Base-by-base conservation (phyloP, 1,140 invertebrate species). In the Colletes latitarsis region DNA sequence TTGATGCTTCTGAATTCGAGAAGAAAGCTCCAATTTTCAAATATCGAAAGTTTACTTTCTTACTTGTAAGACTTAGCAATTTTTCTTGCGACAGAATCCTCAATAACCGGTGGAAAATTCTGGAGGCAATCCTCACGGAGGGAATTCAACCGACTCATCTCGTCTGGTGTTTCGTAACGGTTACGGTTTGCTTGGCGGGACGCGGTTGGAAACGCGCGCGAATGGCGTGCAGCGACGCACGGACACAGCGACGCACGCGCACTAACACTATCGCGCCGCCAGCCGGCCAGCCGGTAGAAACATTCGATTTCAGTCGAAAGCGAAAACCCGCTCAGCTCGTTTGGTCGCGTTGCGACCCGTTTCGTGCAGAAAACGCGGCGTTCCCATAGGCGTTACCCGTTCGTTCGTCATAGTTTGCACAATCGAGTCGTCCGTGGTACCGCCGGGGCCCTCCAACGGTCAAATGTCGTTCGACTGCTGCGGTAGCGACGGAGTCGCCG, bases 391-490 rank as follows among this genome's bases (percentile, higher is more conserved):
- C 49, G 49, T 1, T 63, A 0, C 17, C 4, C 8, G n/a, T n/a
- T n/a, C 8, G 14, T 66, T 58, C 52, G 53, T 79, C 41, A 43
- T 21, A 49, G 1, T 49, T 49, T 5, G 39, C 9, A 14, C 14
- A 57, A 4, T 63, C 39, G 9, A n/a, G 62, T 10, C 49, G 12
- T 60, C 57, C 10, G 30, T 53, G 46, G 0, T 14, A 46, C 57
- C 12, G 5, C 41, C 14, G 30, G 14, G n/a, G 30, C 15, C 17
- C 17, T 15, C 49, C 15, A 72, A 49, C n/a, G 55, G 66, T 72
- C 79, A 88, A 81, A 91, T 91, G 90, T 90, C 90, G 73, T 90
- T 88, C 81, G 91, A 91, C 10, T 92, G 91, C 39, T 91, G 90
- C 68, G 89, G 90, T 57, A 81, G 88, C 78, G 85, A 85, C 66